Evolutionary conservation across 2,888 invertebrate genomes (phyloP), one percentile per base, ranked within the genome.

Genomic region (Drosophila subquinaria): DNA sequence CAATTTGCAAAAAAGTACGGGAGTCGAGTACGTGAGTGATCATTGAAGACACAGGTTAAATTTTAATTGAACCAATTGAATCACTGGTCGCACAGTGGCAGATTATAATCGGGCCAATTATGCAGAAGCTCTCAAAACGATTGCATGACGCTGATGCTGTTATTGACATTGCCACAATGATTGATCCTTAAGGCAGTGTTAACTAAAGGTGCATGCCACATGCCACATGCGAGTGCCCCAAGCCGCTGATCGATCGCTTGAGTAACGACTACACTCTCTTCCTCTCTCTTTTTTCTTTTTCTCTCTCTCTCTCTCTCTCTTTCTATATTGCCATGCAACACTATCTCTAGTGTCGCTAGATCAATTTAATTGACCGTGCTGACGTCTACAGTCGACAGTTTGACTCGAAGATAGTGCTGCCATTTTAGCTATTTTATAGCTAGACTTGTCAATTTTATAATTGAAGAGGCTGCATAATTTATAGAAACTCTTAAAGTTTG

Each of bases 311-410:
- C n/a, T 45, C 2, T 56, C 43, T 55, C 20, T 23, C 13, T 30
- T 5, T 43, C 43, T 23, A 27, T 56, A 17, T 51, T 59, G 52
- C 48, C 52, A 65, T 57, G 45, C 65, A 69, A 40, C 51, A 55
- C 60, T 57, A 42, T 59, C 57, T 43, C 62, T 60, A 50, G 77
- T 79, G 77, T 27, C 77, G 85, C 73, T 80, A 30, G 88, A 78
- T 85, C 84, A 85, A 85, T 82, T 85, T 64, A 85, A 88, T 85
- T 85, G 88, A 85, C 84, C 88, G 86, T 61, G 56, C 65, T 82
- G 73, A 84, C 80, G 82, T 77, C 70, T 77, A 30, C 17, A 36
- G 38, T 33, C 33, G 33, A 0, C 33, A 33, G 33, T n/a, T n/a
- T 2, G 6, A n/a, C 38, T 38, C 38, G n/a, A 8, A 4, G 8